These are phyloP conservation scores for Eremophila alpestris DNA, from an alignment of 2,797 vertebrate genomes.

Conservation along the genomic window DNA sequence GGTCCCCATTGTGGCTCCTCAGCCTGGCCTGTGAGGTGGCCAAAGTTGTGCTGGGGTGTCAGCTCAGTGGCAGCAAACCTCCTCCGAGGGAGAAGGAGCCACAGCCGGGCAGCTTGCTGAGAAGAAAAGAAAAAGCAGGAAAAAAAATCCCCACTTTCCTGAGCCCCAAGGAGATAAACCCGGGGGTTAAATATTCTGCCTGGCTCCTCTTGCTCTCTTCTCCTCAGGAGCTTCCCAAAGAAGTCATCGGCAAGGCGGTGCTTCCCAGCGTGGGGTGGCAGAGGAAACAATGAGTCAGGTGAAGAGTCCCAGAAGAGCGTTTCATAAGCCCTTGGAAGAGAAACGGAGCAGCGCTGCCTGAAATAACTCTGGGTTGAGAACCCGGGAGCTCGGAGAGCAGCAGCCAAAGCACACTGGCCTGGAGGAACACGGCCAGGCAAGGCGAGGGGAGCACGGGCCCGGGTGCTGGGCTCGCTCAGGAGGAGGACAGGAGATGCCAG, in stretches of 20 bases:
- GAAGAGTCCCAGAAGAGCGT: constrained; percentile 46
- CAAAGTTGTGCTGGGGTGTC: not conserved
- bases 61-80: not conserved
- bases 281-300: constrained; percentile 55
- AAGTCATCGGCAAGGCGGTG: not conserved
- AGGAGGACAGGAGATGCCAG: not conserved
- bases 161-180: not conserved
- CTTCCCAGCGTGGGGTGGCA: constrained; percentile 55
- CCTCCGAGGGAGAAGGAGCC: not conserved
- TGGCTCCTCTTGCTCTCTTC: not conserved
- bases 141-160: not conserved
- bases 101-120: not conserved
- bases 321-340: constrained; percentile 55
- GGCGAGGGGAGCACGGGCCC: not conserved
- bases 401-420: constrained; percentile 54
- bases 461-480: not conserved
- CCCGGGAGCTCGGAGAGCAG: not conserved
- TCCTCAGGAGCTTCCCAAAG: constrained; percentile 58
- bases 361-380: constrained; percentile 54
- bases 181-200: not conserved
- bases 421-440: not conserved
- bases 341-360: constrained; percentile 38
- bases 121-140: not conserved
- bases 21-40: not conserved
- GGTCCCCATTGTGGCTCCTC: constrained; percentile 1